These are phyloP conservation scores for Chionis minor DNA, from an alignment of 2,113 vertebrate genomes.

Conservation along the genomic window DNA sequence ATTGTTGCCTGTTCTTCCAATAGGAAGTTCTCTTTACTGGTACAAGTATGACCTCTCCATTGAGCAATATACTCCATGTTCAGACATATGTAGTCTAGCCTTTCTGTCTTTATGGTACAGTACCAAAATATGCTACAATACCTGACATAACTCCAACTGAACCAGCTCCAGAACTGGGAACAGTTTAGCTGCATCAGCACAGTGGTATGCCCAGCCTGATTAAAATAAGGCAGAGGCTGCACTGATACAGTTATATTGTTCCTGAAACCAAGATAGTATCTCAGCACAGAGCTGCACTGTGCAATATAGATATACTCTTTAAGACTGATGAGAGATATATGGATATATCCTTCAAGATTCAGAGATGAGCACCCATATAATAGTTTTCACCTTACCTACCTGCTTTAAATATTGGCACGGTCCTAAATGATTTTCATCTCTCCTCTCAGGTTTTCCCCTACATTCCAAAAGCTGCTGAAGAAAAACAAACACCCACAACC, in stretches of 20 bases:
- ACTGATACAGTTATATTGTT: slow-evolving; percentile 11
- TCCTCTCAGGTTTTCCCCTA: not conserved
- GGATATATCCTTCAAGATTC: not conserved
- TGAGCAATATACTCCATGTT: not conserved
- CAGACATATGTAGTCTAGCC: slow-evolving; percentile 33
- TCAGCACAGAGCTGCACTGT: not conserved
- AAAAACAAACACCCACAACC: not conserved
- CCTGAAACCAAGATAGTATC: slow-evolving; percentile 56
- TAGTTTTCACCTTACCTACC: slow-evolving; percentile 6
- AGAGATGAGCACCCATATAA: not conserved
- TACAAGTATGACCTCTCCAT: not conserved
- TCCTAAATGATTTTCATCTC: not conserved
- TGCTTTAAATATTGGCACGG: not conserved
- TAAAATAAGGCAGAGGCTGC: slow-evolving; percentile 61
- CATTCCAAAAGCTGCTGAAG: not conserved
- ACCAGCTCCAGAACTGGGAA: slow-evolving; percentile 42
- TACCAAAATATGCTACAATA: slow-evolving; percentile 26
- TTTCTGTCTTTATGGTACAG: slow-evolving; percentile 30
- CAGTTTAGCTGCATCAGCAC: slow-evolving; percentile 47
- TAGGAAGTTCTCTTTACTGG: not conserved
- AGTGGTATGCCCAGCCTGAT: slow-evolving; percentile 49
- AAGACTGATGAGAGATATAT: not conserved
- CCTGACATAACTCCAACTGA: slow-evolving; percentile 48
- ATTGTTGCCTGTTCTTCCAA: not conserved
- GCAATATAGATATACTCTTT: not conserved